These are phyloP conservation scores for Nemopilema nomurai DNA, from an alignment of 30 jellyfish, hydroid and myxozoan genomes.

Conservation along the genomic window DNA sequence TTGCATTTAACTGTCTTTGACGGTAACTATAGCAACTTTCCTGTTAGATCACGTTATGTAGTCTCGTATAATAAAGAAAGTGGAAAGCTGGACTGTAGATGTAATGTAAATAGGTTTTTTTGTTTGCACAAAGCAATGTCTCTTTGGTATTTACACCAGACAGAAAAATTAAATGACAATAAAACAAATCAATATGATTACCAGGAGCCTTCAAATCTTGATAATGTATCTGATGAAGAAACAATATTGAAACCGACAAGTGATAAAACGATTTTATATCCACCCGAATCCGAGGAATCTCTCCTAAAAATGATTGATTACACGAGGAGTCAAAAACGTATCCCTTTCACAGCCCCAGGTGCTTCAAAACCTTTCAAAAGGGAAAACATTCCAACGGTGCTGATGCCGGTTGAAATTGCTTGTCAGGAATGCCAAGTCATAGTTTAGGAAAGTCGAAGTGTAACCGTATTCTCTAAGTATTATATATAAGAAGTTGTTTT, in stretches of 20 bases:
- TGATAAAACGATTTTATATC: not conserved
- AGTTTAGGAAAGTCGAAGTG: not conserved
- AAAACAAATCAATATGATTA: not conserved
- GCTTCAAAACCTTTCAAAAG: not conserved
- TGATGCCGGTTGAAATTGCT: not conserved
- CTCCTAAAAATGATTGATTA: not conserved
- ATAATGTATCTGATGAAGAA: not conserved
- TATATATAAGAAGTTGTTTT: not conserved
- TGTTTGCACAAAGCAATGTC: slow-evolving; percentile 29
- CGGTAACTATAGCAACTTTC: slow-evolving; percentile 7
- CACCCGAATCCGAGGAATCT: not conserved
- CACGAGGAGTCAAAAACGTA: not conserved
- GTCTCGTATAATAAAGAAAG: slow-evolving; percentile 17
- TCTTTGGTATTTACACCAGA: slow-evolving; percentile 22
- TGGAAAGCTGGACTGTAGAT: slow-evolving; percentile 21
- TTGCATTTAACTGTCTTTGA: slow-evolving; percentile 27
- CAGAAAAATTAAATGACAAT: slow-evolving; percentile 5
- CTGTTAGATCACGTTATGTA: slow-evolving; percentile 11
- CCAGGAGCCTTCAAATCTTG: not conserved
- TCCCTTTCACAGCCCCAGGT: not conserved
- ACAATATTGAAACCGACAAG: not conserved
- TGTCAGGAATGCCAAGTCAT: not conserved
- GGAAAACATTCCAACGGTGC: not conserved
- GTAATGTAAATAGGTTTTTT: not conserved
- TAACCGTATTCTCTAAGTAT: not conserved